Base-by-base conservation (phyloP, 2,797 vertebrate species). In the Ciconia nigra region DNA sequence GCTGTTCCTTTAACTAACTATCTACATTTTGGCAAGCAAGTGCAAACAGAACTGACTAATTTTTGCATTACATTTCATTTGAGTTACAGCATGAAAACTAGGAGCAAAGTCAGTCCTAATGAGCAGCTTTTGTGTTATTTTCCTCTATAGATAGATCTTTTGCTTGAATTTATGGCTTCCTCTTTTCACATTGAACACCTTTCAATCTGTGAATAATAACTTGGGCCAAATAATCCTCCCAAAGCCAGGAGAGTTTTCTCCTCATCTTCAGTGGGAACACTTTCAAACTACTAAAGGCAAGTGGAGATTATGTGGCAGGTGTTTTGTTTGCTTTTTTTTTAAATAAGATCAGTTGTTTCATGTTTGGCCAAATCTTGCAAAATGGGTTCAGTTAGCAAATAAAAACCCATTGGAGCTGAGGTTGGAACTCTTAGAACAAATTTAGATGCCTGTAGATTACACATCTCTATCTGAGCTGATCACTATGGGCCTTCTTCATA, bases 1-100 rank as follows among this genome's bases (percentile, higher is more conserved):
- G 94, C 95, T 98, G 97, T 91, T 97, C 65, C 70, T 94, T 93
- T 96, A 96, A 96, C 87, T 93, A 96, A 77, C 93, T 89, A 44
- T 90, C 57, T 83, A 57, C 47, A 76, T 94, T 96, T 97, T 96
- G 93, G 90, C 93, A 94, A 97, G 59, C 20, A 90, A 95, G 13
- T 33, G 33, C 22, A 90, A 90, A 71, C 35, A 89, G 69, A 91
- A 73, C 47, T 73, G 80, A 73, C n/a, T 92, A 61, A 78, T 90
- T 97, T 93, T 86, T 90, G 28, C 22, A 42, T 94, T 83, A 54
- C 22, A 77, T 96, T 95, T 96, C 80, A 63, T 83, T 95, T 84
- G 81, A 91, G 44, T 84, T 94, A 54, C 51, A 69, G 39, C 35
- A 81, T 58, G 51, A 89, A 96, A 95, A 77, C 17, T 46, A 83